Evolutionary conservation across 2,113 vertebrate genomes (phyloP), one percentile per base, ranked within the genome.

Genomic region (Miniopterus natalensis): DNA sequence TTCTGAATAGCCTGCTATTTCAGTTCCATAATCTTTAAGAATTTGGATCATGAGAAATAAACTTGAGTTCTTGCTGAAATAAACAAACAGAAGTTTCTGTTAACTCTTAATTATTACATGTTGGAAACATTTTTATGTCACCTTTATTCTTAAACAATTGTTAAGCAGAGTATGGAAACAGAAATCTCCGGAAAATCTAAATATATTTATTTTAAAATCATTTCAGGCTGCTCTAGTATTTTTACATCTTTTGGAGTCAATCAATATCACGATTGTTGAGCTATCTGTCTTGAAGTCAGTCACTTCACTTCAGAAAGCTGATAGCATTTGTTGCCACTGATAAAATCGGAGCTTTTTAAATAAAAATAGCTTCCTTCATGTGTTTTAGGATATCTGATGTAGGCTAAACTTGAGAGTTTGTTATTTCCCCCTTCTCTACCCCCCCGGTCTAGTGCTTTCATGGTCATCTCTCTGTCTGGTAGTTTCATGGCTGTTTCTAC

Each of bases 11-110:
- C 51, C 78, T 94, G 40, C 55, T 88, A 57, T 0, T 85, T 96
- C 65, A 71, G 79, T 77, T 95, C 95, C 51, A 93, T 42, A 96
- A 87, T 5, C 31, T 61, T 40, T 84, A 96, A 53, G 78, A 87
- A 95, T 96, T 10, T 70, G 25, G 18, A 78, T 59, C 51, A 49
- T 8, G n/a, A 84, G 40, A 92, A 57, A 10, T 77, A 83, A 90
- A 92, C 14, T 36, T 23, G 53, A 57, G n/a, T 40, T 87, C 57
- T 31, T 59, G 59, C 12, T 91, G 51, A 92, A 90, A 79, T 71
- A 89, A 86, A 81, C 7, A 55, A 40, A 20, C 17, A 36, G 15
- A 66, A 6, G 5, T 83, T 78, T 93, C 81, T 88, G 77, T 73
- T 83, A 80, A 88, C 42, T 93, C 51, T 66, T 81, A 90, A 29